phyloP scores from a whole-genome alignment of 2,888 invertebrate species.

The Coleophora flavipennella region DNA sequence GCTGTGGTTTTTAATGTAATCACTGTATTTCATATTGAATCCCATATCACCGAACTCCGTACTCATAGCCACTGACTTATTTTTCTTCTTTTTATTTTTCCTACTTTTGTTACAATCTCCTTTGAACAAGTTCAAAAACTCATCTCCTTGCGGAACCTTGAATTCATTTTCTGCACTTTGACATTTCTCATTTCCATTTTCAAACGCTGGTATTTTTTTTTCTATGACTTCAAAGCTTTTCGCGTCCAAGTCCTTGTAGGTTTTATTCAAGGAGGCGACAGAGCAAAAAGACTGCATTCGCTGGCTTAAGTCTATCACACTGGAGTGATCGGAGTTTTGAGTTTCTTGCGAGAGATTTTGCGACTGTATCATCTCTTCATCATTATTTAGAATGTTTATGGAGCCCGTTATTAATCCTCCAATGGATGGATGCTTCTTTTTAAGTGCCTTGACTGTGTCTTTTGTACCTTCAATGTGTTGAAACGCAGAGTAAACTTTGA shows the following conservation, averaged over 20 bases:
- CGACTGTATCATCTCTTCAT: constrained; percentile 23
- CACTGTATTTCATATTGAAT: constrained; percentile 38
- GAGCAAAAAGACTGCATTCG: constrained; percentile 33
- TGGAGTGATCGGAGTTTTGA: constrained; percentile 12
- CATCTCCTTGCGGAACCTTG: constrained; percentile 30
- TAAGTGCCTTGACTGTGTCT: too few relatives aligned
- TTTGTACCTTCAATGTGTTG: not conserved
- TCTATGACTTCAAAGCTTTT: constrained; percentile 31
- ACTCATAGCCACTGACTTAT: constrained; percentile 32
- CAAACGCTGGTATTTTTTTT: constrained; percentile 2
- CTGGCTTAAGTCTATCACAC: constrained; percentile 14
- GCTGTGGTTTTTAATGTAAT: constrained; percentile 28
- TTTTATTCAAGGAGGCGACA: constrained; percentile 35
- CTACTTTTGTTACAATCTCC: not conserved
- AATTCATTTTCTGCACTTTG: constrained; percentile 9
- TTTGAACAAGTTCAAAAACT: constrained; percentile 35
- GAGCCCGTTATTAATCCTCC: constrained; percentile 39
- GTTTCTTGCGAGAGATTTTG: constrained; percentile 18
- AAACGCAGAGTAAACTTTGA: not conserved
- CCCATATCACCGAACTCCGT: constrained; percentile 47
- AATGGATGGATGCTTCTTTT: constrained; percentile 10
- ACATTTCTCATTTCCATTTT: not conserved
- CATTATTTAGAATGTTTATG: constrained; percentile 40
- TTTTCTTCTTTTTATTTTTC: constrained; percentile 4
- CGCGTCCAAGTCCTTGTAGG: constrained; percentile 46